Conservation (phyloP, 2,888 invertebrate species). For the Leptopilina syphax region DNA sequence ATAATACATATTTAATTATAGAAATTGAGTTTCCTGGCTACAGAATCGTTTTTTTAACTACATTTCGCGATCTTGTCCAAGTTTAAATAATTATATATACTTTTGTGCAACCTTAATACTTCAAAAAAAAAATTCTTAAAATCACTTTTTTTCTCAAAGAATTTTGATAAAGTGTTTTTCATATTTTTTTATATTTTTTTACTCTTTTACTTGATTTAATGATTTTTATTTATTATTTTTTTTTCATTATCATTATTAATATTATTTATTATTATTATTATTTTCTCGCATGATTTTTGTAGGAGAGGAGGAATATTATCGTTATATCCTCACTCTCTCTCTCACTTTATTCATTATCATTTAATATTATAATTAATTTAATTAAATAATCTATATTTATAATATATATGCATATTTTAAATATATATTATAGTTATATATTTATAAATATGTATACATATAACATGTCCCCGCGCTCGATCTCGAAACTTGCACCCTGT, state of each 20-base stretch:
- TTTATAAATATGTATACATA: constrained; percentile 17
- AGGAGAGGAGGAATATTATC: constrained; percentile 25
- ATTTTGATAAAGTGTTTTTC: constrained; percentile 15
- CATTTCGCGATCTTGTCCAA: neutral
- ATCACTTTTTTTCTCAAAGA: constrained; percentile 16
- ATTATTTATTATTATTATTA: constrained; percentile 17
- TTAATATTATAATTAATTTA: constrained; percentile 13
- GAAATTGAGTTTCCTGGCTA: constrained; percentile 25
- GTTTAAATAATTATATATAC: neutral
- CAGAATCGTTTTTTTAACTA: constrained; percentile 10
- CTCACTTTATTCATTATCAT: constrained; percentile 23
- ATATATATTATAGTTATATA: neutral
- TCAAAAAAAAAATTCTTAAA: neutral
- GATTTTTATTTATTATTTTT: too few relatives aligned
- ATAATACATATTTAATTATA: neutral
- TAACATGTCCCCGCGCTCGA: constrained; percentile 40
- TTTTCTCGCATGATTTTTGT: constrained; percentile 26
- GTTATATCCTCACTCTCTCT: constrained; percentile 7
- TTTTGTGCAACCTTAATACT: constrained; percentile 26
- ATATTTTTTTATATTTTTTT: neutral
- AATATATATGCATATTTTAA: constrained; percentile 5
- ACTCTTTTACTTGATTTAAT: constrained; percentile 2
- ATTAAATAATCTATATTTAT: constrained; percentile 35
- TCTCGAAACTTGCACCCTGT: constrained; percentile 37
- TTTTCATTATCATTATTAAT: too few relatives aligned